Evolutionary conservation across 2,113 vertebrate genomes (phyloP).

Genomic region (Vanacampus margaritifer): DNA sequence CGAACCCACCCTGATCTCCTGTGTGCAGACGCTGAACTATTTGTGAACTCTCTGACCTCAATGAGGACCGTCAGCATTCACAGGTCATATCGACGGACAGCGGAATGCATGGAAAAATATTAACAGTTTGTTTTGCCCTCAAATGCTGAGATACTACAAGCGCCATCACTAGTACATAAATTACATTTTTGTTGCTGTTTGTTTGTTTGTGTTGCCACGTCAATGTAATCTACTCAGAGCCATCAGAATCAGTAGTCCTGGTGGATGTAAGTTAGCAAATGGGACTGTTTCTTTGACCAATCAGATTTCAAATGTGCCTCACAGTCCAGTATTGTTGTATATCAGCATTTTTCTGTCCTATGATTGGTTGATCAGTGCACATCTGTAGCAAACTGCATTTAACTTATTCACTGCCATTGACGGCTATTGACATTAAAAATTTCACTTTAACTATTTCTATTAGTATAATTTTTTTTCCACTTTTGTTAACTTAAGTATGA

Average conservation of each 20-base stretch:
- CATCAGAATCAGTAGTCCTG: background rate
- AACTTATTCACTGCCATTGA: too few relatives aligned
- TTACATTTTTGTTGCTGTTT: too few relatives aligned
- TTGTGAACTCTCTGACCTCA: constrained; percentile 31
- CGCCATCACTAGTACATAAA: background rate
- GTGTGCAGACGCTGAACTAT: constrained; percentile 29
- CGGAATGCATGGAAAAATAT: background rate
- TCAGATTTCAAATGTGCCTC: too few relatives aligned
- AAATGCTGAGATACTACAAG: background rate
- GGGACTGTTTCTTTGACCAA: background rate
- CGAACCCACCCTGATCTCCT: constrained; percentile 47
- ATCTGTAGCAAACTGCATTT: too few relatives aligned
- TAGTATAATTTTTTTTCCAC: too few relatives aligned
- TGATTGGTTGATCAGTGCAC: too few relatives aligned
- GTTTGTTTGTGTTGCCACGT: background rate
- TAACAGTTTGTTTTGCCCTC: background rate
- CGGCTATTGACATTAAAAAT: too few relatives aligned
- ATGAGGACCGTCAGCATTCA: constrained; percentile 15
- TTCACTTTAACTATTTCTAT: too few relatives aligned
- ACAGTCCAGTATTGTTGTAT: too few relatives aligned
- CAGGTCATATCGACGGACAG: background rate
- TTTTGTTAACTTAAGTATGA: too few relatives aligned
- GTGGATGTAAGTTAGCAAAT: too few relatives aligned
- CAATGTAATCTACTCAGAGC: background rate
- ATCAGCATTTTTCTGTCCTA: too few relatives aligned